These are phyloP conservation scores for Micrasema minimum DNA, from an alignment of 1,140 invertebrate genomes.

Conservation along the genomic window DNA sequence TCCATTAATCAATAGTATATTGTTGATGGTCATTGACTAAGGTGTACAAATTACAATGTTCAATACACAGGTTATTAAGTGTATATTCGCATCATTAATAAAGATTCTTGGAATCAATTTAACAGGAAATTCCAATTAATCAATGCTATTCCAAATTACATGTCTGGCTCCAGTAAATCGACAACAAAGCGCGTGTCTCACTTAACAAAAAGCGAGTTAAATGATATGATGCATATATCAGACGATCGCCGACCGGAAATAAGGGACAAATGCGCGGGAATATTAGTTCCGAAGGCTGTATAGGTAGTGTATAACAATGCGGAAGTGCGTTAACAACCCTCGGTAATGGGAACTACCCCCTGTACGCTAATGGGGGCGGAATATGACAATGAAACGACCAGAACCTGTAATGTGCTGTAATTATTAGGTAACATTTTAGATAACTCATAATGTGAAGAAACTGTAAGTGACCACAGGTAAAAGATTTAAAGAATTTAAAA, in stretches of 20 bases:
- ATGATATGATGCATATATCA: conserved; percentile 44
- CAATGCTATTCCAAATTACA: background rate
- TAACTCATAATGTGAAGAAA: background rate
- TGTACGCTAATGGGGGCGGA: conserved; percentile 26
- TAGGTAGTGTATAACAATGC: conserved; percentile 37
- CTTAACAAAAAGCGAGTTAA: conserved; percentile 43
- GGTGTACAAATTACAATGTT: too few species aligned
- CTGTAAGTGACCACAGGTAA: too few species aligned
- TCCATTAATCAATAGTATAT: too few species aligned
- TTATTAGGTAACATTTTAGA: too few species aligned
- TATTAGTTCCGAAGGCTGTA: conserved; percentile 40
- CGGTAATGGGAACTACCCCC: conserved; percentile 16
- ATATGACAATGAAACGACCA: conserved; percentile 7
- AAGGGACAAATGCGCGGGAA: conserved; percentile 45
- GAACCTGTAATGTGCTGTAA: conserved; percentile 1
- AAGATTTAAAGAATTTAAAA: too few species aligned
- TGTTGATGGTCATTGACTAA: too few species aligned
- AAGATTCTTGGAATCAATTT: conserved; percentile 1
- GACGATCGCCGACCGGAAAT: conserved; percentile 43
- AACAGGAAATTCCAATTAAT: background rate
- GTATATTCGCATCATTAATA: background rate
- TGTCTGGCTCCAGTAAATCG: conserved; percentile 10
- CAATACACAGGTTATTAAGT: too few species aligned
- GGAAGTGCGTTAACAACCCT: conserved; percentile 38
- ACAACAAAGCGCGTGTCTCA: conserved; percentile 17